phyloP scores from a whole-genome alignment of 2,113 vertebrate species.

The Forbesichthys agassizii region DNA sequence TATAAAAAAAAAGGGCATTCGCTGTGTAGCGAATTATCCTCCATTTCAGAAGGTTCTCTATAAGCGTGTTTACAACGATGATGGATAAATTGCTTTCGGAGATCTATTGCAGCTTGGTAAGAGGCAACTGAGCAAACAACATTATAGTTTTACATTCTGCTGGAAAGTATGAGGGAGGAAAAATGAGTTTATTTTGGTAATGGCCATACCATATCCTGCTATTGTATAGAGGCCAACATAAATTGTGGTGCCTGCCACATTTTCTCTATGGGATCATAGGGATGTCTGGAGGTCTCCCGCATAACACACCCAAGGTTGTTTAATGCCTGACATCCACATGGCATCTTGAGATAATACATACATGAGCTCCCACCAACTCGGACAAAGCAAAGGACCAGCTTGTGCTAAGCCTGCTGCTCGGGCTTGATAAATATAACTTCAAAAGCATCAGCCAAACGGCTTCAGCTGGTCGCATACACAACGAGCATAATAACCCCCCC shows the following conservation, averaged over 20 bases:
- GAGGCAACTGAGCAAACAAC: slow-evolving; percentile 11
- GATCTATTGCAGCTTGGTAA: slow-evolving; percentile 6
- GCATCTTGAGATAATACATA: slow-evolving; percentile 33
- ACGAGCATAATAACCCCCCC: slow-evolving; percentile 74
- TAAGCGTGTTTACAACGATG: slow-evolving; percentile 24
- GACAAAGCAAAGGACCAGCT: slow-evolving; percentile 64
- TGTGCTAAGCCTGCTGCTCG: slow-evolving; percentile 68
- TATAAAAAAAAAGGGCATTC: no score
- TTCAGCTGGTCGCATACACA: slow-evolving; percentile 71
- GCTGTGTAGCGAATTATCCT: slow-evolving; percentile 3
- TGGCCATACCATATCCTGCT: slow-evolving; percentile 10
- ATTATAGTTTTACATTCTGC: slow-evolving; percentile 9
- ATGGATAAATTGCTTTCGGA: neutral
- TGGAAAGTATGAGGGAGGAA: neutral
- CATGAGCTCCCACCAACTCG: slow-evolving; percentile 46
- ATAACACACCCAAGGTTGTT: slow-evolving; percentile 32
- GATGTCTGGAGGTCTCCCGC: slow-evolving; percentile 1
- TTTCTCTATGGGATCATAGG: slow-evolving; percentile 10
- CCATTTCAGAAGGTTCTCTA: slow-evolving; percentile 20
- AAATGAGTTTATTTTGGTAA: neutral
- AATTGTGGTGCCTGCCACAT: slow-evolving; percentile 13
- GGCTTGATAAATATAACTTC: slow-evolving; percentile 77
- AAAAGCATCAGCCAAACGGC: slow-evolving; percentile 76
- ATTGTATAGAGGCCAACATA: neutral
- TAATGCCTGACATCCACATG: slow-evolving; percentile 42